These are phyloP conservation scores for Seriola rivoliana DNA, from an alignment of 2,113 vertebrate species.

Conservation along the genomic window DNA sequence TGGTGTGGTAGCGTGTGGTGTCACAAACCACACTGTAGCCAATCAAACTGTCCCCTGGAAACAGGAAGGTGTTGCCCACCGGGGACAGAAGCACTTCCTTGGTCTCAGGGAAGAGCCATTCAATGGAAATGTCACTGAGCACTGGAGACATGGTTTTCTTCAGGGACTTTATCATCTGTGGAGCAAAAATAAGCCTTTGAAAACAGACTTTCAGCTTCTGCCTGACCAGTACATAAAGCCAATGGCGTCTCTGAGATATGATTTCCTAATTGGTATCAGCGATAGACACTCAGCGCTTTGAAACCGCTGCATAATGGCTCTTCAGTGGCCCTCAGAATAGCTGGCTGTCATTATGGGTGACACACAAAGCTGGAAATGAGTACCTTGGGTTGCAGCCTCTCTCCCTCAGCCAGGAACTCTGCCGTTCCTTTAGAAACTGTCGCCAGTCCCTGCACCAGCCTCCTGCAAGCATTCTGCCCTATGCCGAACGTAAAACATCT, in stretches of 20 bases:
- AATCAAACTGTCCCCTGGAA: conserved; percentile 92
- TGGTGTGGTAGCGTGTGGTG: conserved; percentile 87
- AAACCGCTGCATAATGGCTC: conserved; percentile 60
- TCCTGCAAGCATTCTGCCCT: conserved; percentile 88
- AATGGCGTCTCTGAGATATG: conserved; percentile 40
- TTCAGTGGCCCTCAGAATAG: conserved; percentile 55
- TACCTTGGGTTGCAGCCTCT: conserved; percentile 96
- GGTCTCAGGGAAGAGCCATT: conserved; percentile 95
- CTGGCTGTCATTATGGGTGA: conserved; percentile 49
- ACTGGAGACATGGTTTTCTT: conserved; percentile 93
- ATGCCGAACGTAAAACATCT: conserved; percentile 97
- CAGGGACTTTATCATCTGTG: conserved; percentile 93
- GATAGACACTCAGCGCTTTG: conserved; percentile 41
- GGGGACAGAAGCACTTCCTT: conserved; percentile 93
- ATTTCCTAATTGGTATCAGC: conserved; percentile 62
- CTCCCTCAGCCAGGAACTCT: conserved; percentile 90
- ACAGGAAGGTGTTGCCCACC: conserved; percentile 88
- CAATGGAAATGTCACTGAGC: conserved; percentile 92
- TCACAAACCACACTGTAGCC: conserved; percentile 91
- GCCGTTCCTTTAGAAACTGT: conserved; percentile 90
- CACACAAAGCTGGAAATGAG: conserved; percentile 58
- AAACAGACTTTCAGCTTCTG: conserved; percentile 10
- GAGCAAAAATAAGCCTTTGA: conserved; percentile 14
- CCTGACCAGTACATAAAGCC: neutral
- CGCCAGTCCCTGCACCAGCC: conserved; percentile 90